These are phyloP conservation scores for Gonioctena quinquepunctata DNA, from an alignment of 1,140 invertebrate genomes.

Conservation along the genomic window DNA sequence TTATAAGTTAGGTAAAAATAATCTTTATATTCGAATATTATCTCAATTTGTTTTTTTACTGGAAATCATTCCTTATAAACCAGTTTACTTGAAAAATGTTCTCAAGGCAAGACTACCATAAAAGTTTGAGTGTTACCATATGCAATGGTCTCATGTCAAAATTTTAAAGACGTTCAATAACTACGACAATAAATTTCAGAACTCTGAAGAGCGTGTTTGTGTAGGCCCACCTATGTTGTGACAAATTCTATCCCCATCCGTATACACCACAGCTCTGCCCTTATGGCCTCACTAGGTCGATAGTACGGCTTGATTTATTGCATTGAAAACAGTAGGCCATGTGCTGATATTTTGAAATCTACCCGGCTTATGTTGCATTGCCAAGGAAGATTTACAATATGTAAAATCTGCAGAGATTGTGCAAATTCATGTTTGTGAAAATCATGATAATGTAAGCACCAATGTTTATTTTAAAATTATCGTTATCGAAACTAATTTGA, in stretches of 20 bases:
- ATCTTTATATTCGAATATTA: too few relatives aligned
- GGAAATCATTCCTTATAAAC: too few relatives aligned
- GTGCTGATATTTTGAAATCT: conserved; percentile 26
- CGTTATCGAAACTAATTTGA: too few relatives aligned
- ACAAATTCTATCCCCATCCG: conserved; percentile 30
- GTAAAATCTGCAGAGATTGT: not conserved
- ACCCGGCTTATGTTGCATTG: conserved; percentile 5
- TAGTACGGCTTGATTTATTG: conserved; percentile 25
- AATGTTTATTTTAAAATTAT: too few relatives aligned
- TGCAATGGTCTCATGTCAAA: conserved; percentile 21
- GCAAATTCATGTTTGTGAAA: too few relatives aligned
- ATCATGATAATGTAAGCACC: too few relatives aligned
- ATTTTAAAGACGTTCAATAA: conserved; percentile 3
- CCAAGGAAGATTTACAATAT: not conserved
- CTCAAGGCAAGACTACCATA: not conserved
- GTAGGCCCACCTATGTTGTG: conserved; percentile 38
- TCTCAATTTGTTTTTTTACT: too few relatives aligned
- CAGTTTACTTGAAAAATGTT: not conserved
- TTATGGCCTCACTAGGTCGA: not conserved
- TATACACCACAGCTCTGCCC: conserved; percentile 9
- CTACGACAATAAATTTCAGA: conserved; percentile 3
- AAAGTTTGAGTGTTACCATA: conserved; percentile 23
- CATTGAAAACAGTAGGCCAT: conserved; percentile 27
- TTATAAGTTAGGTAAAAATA: too few relatives aligned
- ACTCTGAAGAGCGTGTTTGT: not conserved